These are phyloP conservation scores for Dryadula phaetusa DNA, from an alignment of 2,888 invertebrate species.

Conservation along the genomic window DNA sequence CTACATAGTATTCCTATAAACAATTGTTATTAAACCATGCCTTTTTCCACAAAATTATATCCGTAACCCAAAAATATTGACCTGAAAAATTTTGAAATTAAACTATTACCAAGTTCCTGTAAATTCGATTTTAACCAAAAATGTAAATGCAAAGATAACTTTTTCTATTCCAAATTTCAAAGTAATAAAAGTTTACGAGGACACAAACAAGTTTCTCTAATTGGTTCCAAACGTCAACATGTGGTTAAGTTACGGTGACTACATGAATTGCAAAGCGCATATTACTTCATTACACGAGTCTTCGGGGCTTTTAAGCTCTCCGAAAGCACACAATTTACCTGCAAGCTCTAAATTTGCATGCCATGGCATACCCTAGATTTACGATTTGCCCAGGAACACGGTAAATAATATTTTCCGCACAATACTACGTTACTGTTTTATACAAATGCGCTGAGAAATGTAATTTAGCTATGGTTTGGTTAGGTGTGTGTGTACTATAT, in stretches of 20 bases:
- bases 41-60: too few species aligned
- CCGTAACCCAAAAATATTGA: too few species aligned
- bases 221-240: conserved; percentile 33
- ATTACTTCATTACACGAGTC: conserved; percentile 43
- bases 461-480: conserved; percentile 11
- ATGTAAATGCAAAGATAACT: neutral
- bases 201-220: conserved; percentile 25
- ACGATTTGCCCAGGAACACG: conserved; percentile 39
- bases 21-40: too few species aligned
- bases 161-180: conserved; percentile 10
- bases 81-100: too few species aligned
- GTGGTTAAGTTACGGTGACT: conserved; percentile 27
- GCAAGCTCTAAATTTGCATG: conserved; percentile 46
- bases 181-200: conserved; percentile 20
- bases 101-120: neutral
- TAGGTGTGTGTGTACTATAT: too few species aligned
- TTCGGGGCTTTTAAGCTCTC: conserved; percentile 40
- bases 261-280: conserved; percentile 32
- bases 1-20: too few species aligned
- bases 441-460: neutral
- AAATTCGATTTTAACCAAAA: neutral
- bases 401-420: conserved; percentile 22
- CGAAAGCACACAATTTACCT: conserved; percentile 45
- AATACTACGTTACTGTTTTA: conserved; percentile 2
- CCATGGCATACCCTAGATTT: conserved; percentile 44